These are phyloP conservation scores for Sebastiscus albofasciatus DNA, from an alignment of 2,797 vertebrate species.

Conservation along the genomic window DNA sequence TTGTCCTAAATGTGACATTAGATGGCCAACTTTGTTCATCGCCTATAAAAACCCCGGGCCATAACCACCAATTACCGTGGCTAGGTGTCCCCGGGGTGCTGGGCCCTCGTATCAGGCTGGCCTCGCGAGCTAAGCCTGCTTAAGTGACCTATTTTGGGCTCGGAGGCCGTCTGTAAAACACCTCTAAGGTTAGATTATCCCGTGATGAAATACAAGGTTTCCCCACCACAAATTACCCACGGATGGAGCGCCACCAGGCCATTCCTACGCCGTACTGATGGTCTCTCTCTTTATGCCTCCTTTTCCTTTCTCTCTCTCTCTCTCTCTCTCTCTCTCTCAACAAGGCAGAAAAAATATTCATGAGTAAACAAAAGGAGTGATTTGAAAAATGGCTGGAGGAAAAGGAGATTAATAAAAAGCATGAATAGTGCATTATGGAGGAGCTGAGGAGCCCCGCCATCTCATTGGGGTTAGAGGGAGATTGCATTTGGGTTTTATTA, in stretches of 20 bases:
- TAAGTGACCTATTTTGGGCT: conserved; percentile 82
- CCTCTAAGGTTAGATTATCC: conserved; percentile 84
- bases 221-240: conserved; percentile 70
- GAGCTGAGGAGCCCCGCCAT: conserved; percentile 59
- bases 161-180: conserved; percentile 75
- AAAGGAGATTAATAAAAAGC: conserved; percentile 82
- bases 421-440: conserved; percentile 80
- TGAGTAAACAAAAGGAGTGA: conserved; percentile 85
- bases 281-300: neutral
- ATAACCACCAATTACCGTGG: conserved; percentile 81
- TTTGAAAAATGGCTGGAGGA: conserved; percentile 84
- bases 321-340: conserved; percentile 22
- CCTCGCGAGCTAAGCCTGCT: conserved; percentile 75
- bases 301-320: neutral
- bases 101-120: conserved; percentile 47
- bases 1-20: conserved; percentile 77
- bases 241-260: conserved; percentile 60
- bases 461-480: conserved; percentile 71
- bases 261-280: conserved; percentile 40
- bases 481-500: conserved; percentile 78
- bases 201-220: conserved; percentile 80
- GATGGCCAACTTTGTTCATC: conserved; percentile 74
- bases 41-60: conserved; percentile 64
- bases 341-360: conserved; percentile 82
- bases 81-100: conserved; percentile 67